phyloP scores from a whole-genome alignment of 2,113 vertebrate species.

The Neolamprologus longior region DNA sequence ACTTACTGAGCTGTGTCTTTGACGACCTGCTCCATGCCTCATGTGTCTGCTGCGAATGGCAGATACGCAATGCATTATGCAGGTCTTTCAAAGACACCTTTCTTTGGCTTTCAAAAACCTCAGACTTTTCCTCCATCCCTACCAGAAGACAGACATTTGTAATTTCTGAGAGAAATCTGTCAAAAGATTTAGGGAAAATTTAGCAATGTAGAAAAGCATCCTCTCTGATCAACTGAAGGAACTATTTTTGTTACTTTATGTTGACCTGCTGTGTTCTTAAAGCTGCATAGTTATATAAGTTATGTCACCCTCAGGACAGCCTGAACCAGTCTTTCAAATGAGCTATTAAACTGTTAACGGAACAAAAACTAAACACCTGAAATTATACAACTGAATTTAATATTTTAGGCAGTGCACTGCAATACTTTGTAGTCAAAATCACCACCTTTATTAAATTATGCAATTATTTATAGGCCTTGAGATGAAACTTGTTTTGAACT shows the following conservation, averaged over 20 bases:
- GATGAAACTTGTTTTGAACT: neutral
- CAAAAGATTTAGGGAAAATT: neutral
- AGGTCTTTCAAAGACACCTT: neutral
- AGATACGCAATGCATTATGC: neutral
- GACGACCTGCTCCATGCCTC: neutral
- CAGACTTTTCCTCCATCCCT: neutral
- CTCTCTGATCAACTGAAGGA: neutral
- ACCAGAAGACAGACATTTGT: neutral
- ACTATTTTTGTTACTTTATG: neutral
- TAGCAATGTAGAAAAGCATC: neutral
- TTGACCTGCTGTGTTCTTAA: neutral
- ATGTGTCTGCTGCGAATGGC: neutral
- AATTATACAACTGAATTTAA: neutral
- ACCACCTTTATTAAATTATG: neutral
- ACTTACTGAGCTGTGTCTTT: neutral
- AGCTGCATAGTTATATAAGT: neutral
- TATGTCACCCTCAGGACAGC: neutral
- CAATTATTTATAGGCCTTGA: neutral
- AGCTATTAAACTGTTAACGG: neutral
- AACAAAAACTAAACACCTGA: neutral
- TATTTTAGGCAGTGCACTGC: neutral
- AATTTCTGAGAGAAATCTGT: neutral
- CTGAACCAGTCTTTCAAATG: neutral
- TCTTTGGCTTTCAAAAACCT: neutral
- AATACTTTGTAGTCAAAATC: neutral